Percentiles rank a stretch among this genome's conserved stretches.
phyloP scores from a whole-genome alignment of 2,797 vertebrate genomes.

The Tenualosa thibaudeaui region DNA sequence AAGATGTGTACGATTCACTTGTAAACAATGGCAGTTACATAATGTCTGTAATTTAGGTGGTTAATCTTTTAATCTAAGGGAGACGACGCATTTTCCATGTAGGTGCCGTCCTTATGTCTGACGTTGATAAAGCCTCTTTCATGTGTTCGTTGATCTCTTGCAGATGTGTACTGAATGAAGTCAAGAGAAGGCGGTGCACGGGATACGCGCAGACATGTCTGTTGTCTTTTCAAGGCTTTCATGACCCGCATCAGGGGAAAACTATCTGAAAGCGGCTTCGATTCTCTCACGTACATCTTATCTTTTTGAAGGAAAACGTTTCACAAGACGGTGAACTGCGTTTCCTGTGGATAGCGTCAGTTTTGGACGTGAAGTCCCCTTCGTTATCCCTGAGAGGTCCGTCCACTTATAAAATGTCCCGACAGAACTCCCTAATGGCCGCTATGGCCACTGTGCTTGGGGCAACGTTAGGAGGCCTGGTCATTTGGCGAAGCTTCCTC shows the following conservation, averaged over 20 bases:
- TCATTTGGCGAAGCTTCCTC: conserved; percentile 81
- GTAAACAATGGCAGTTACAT: background rate
- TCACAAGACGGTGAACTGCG: background rate
- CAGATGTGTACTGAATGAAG: background rate
- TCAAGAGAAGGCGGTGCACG: background rate
- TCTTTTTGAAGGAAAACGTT: background rate
- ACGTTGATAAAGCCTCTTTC: background rate
- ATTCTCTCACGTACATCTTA: background rate
- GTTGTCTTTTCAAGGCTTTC: background rate
- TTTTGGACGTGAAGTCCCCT: background rate
- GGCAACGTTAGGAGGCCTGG: conserved; percentile 81
- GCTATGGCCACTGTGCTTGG: conserved; percentile 83
- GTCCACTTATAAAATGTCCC: conserved; percentile 74
- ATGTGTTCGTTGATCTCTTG: background rate
- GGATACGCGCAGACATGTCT: background rate
- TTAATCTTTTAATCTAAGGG: background rate
- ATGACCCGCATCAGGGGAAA: background rate
- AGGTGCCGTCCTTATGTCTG: background rate
- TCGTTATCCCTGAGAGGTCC: background rate
- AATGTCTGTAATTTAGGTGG: background rate
- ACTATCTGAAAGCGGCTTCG: background rate
- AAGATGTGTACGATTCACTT: background rate
- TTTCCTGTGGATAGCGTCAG: background rate
- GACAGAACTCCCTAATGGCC: conserved; percentile 74
- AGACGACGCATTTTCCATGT: background rate